Evolutionary conservation across 1,140 invertebrate species (phyloP).

Genomic region (Hormaphis cornu): DNA sequence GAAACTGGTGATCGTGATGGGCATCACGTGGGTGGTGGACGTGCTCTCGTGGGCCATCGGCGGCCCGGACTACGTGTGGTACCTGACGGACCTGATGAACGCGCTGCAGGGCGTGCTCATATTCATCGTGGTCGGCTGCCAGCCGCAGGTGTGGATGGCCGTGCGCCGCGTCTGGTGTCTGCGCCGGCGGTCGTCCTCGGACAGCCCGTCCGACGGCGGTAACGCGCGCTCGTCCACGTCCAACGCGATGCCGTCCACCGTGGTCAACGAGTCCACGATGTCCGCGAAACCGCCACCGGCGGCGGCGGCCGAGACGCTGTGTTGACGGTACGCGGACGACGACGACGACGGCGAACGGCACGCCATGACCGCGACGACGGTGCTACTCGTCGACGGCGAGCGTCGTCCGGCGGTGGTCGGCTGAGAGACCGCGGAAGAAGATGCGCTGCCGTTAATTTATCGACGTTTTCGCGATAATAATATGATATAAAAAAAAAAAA

Average conservation of each 20-base stretch:
- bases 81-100: constrained; percentile 59
- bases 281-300: constrained; percentile 52
- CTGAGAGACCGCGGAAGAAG: too few species aligned
- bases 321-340: constrained; percentile 21
- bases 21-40: constrained; percentile 74
- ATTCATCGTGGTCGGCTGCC: constrained; percentile 77
- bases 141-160: constrained; percentile 62
- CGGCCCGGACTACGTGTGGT: constrained; percentile 64
- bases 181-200: constrained; percentile 41
- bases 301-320: constrained; percentile 37
- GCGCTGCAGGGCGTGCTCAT: constrained; percentile 79
- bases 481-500: too few species aligned
- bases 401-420: too few species aligned
- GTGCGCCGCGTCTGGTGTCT: constrained; percentile 56
- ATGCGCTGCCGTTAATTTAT: too few species aligned
- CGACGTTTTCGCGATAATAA: too few species aligned
- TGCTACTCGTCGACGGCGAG: too few species aligned
- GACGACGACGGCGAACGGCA: too few species aligned
- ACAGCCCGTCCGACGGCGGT: constrained; percentile 38
- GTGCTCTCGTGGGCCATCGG: constrained; percentile 64
- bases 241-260: constrained; percentile 65
- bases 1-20: constrained; percentile 77
- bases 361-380: too few species aligned
- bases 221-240: constrained; percentile 55
- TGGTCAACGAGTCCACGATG: constrained; percentile 49